Base-by-base conservation (phyloP, 2,797 vertebrate genomes). In the Myotis daubentonii region DNA sequence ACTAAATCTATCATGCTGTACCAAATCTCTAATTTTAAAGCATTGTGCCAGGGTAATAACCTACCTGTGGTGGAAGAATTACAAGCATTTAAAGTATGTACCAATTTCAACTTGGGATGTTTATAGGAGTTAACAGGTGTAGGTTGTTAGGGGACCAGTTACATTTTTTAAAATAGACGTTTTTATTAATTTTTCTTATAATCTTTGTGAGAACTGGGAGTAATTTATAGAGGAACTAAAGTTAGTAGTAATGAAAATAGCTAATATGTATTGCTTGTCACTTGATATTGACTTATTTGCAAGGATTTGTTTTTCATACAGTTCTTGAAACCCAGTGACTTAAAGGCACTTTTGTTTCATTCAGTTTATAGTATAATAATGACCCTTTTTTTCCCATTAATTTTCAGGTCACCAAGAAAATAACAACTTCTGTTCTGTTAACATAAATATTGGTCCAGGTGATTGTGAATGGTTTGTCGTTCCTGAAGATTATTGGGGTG, bases 391-490 rank as follows among this genome's bases (percentile, higher is more conserved):
- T 1, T 96, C 66, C 51, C 96, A 93, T 53, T 94, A 2, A 53
- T 86, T 97, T 94, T 89, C 53, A 99, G 99, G 99, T 98, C 99
- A 99, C 98, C 99, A 99, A 97, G 99, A 99, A 98, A 99, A 99
- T 98, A 99, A 99, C 98, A 99, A 99, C 95, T 99, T 99, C 95
- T 99, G 99, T 98, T 99, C 99, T 23, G 99, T 99, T 97, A 99
- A 99, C 98, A 99, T 99, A 98, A 99, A 99, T 95, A 99, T 99
- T 57, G 99, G 99, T 76, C 99, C 99, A 8, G 99, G 99, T 92
- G 99, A 99, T 98, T 99, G 99, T 95, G 99, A 99, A 97, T 99
- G 99, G 99, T 99, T 99, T 97, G 99, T 99, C 82, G 99, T 99
- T 74, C 99, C 99, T 62, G 99, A 99, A 98, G 98, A 98, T 65